Evolutionary conservation across 1,140 invertebrate species (phyloP), one percentile per base, ranked within the genome.

Genomic region (Dendrolimus kikuchii): DNA sequence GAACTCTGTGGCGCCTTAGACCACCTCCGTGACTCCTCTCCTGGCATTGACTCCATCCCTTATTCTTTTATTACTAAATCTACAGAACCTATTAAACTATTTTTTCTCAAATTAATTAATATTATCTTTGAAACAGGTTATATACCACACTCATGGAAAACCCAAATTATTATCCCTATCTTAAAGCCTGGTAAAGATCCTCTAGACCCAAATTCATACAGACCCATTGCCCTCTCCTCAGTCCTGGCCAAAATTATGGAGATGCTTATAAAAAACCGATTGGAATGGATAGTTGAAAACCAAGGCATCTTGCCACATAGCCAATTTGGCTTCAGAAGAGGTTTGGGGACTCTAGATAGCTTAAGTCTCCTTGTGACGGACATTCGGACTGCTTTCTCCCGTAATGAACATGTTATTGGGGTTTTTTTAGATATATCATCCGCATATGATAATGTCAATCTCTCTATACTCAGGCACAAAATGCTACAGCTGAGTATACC

Each of bases 211-310:
- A 23, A 23, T 3, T 23, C 23, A 23, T 23, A 23, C 23, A 23
- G 23, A 23, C 23, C 23, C 23, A 23, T 23, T 23, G 23, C 23
- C 23, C 23, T 23, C 3, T 23, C 23, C 23, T 23, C 23, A 23
- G 23, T 23, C 23, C 23, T 23, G 23, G 23, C 23, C 23, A 23
- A 23, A 23, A 23, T 23, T 23, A 23, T 23, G 23, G 23, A 23
- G 23, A 10, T 55, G 4, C 36, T 55, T 8, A 53, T 49, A n/a
- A 57, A 57, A 52, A 57, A 57, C 43, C 10, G 58, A 0, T 43
- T 60, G 45, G 50, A 60, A 56, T 58, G 55, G 55, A 58, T 50
- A 36, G 6, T 59, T 4, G 62, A 64, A 46, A 41, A 51, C 38
- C 41, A 58, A 40, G 48, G 51, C 23, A n/a, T 62, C 36, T 40